phyloP scores from a whole-genome alignment of 2,113 vertebrate species.

The Willisornis vidua region DNA sequence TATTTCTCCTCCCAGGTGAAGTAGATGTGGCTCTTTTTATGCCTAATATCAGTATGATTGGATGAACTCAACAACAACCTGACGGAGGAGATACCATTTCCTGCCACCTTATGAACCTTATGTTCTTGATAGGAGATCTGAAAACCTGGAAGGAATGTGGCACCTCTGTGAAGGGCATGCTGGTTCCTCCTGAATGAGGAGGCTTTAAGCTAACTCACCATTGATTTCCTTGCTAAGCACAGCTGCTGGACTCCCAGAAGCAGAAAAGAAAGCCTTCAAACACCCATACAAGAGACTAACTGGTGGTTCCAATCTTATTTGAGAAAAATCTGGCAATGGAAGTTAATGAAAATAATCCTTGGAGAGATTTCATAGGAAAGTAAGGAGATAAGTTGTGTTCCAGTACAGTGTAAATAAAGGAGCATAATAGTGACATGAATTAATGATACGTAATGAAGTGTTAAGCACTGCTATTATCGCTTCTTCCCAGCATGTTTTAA shows the following conservation, averaged over 20 bases:
- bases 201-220: background rate
- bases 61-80: background rate
- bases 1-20: background rate
- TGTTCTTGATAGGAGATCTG: background rate
- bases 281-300: background rate
- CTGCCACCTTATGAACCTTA: background rate
- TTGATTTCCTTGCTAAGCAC: background rate
- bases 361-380: background rate
- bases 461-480: background rate
- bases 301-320: background rate
- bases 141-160: background rate
- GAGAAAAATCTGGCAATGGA: background rate
- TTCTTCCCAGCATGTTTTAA: constrained; percentile 16
- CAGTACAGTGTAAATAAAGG: constrained; percentile 12
- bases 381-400: background rate
- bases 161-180: background rate
- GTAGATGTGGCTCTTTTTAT: background rate
- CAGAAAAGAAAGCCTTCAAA: background rate
- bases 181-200: background rate
- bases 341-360: background rate
- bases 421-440: constrained; percentile 25
- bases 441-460: constrained; percentile 12
- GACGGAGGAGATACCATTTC: background rate
- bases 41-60: background rate
- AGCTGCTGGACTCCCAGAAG: background rate